These are phyloP conservation scores for Prochilodus magdalenae DNA, from an alignment of 2,113 vertebrate species.

Conservation along the genomic window DNA sequence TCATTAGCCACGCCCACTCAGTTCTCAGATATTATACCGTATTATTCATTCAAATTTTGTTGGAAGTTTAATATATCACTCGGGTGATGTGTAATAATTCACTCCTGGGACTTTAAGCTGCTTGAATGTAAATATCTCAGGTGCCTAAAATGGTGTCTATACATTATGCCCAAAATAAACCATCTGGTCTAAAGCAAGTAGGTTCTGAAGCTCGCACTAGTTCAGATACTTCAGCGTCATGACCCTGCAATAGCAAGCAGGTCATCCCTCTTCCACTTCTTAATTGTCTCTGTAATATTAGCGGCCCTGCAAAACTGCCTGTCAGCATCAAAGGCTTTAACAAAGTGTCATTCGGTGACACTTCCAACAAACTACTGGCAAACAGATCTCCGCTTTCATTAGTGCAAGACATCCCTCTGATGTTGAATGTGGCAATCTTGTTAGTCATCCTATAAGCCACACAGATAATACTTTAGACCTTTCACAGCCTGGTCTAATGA, in stretches of 20 bases:
- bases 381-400: neutral
- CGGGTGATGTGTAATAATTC: too few relatives aligned
- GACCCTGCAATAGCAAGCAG: neutral
- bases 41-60: too few relatives aligned
- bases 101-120: too few relatives aligned
- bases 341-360: neutral
- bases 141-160: neutral
- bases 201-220: neutral
- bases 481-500: constrained; percentile 31
- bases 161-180: neutral
- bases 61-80: too few relatives aligned
- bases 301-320: neutral
- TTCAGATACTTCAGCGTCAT: neutral
- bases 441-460: constrained; percentile 13
- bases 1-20: too few relatives aligned
- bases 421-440: constrained; percentile 21
- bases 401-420: neutral
- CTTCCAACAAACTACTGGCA: constrained; percentile 3
- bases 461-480: constrained; percentile 33
- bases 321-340: neutral
- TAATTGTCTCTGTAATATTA: neutral
- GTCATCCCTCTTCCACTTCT: neutral
- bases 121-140: too few relatives aligned
- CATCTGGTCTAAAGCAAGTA: too few relatives aligned
- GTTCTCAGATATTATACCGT: too few relatives aligned